Base-by-base conservation (phyloP, 2,797 vertebrate genomes). In the Rhynchotus rufescens region DNA sequence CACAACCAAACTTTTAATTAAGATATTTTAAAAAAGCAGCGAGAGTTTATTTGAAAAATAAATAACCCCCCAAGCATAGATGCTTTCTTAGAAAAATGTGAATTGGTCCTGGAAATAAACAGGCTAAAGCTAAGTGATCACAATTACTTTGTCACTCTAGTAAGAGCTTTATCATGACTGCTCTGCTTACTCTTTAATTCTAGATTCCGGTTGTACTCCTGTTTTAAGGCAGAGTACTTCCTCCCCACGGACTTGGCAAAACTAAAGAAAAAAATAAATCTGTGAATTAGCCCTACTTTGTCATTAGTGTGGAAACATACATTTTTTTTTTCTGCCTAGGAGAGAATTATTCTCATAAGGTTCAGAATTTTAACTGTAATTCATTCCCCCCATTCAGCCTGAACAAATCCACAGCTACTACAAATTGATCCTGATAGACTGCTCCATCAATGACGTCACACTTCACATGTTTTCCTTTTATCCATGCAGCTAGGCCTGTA, bases 1-100 rank as follows among this genome's bases (percentile, higher is more conserved):
- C 62, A 93, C 72, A 60, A 92, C 73, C 32, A 81, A 96, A 94
- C 80, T 95, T 97, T 90, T 89, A 93, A 96, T 94, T 96, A 88
- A 91, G 95, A 94, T 87, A 84, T 21, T 54, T 51, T 4, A 77
- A 94, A 90, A 93, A 95, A 92, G 84, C 84, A 94, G 88, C 86
- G 28, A 54, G 40, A 84, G 32, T 74, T 92, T 86, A 94, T 96
- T 93, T 84, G 93, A 93, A 93, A 90, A 65, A 1, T 25, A 32
- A 60, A 12, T 34, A 23, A 51, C 23, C 23, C 6, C 88, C 88
- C 15, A 59, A 57, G 67, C 3, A 0, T 34, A 76, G 81, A 89
- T 28, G 76, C 47, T 68, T 92, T 15, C 68, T 85, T 30, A 44
- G 64, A 82, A 89, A 95, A 92, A 85, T 64, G 9, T 73, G 84